Percentiles rank a stretch among this genome's conserved stretches.
Conservation (phyloP, 2,888 invertebrate species). For the Rhimphoctona megacephalus region DNA sequence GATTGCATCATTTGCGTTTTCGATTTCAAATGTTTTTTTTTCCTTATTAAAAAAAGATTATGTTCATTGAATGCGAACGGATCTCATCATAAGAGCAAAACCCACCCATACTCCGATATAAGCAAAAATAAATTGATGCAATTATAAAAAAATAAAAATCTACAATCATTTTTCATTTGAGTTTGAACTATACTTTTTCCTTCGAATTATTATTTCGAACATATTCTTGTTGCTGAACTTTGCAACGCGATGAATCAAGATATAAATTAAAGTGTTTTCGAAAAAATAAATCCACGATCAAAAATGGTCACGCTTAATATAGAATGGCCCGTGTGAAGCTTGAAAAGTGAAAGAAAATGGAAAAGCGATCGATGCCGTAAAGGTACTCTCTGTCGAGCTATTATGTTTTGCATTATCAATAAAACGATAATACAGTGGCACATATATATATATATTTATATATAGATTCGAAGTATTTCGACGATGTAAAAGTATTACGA, state of each 20-base stretch:
- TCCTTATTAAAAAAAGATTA: background rate
- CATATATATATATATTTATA: slow-evolving; percentile 34
- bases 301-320: background rate
- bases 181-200: background rate
- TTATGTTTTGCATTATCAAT: slow-evolving; percentile 64
- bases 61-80: background rate
- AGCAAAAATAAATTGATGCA: slow-evolving; percentile 2
- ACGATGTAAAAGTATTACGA: slow-evolving; percentile 52
- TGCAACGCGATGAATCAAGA: background rate
- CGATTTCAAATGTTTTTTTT: background rate
- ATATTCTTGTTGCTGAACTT: background rate
- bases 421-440: slow-evolving; percentile 62
- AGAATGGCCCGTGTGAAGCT: background rate
- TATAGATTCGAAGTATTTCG: slow-evolving; percentile 52
- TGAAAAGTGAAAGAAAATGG: slow-evolving; percentile 11
- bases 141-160: background rate
- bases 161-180: background rate
- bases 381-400: slow-evolving; percentile 18
- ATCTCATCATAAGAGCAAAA: background rate
- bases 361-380: slow-evolving; percentile 42
- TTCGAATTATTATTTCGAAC: background rate
- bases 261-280: background rate
- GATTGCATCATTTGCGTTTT: background rate
- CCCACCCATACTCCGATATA: background rate
- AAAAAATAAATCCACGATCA: slow-evolving; percentile 1